Conservation (phyloP, 2,888 invertebrate species). For the Spilarctia lutea region DNA sequence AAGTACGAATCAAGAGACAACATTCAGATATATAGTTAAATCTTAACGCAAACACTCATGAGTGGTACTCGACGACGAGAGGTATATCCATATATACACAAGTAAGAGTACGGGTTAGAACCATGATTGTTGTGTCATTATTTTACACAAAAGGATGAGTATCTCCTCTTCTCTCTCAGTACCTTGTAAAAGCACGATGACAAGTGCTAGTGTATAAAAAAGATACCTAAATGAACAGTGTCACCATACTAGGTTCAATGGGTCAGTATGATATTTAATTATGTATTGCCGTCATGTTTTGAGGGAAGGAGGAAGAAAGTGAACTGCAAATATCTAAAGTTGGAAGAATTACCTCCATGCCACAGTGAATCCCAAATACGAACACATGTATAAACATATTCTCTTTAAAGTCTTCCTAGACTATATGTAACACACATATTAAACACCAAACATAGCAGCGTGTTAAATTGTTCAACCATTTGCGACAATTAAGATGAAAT, state of each 20-base stretch:
- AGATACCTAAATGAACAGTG: too few species aligned
- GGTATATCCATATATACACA: neutral
- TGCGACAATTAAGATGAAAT: slow-evolving; percentile 7
- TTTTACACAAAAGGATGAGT: too few species aligned
- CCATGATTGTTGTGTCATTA: too few species aligned
- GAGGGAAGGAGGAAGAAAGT: neutral
- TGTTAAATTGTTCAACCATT: slow-evolving; percentile 6
- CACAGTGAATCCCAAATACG: neutral
- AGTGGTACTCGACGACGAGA: neutral
- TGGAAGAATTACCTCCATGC: neutral
- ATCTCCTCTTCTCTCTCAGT: too few species aligned
- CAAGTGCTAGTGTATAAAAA: too few species aligned
- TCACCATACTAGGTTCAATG: neutral
- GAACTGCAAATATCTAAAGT: neutral
- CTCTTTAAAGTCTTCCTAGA: neutral
- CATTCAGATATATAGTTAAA: neutral
- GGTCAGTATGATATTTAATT: neutral
- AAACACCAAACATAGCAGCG: neutral
- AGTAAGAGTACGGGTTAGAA: neutral
- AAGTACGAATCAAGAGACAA: neutral
- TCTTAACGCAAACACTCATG: neutral
- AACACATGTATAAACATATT: neutral
- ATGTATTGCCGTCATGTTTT: neutral
- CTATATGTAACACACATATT: slow-evolving; percentile 7
- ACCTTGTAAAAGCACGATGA: too few species aligned